phyloP scores from a whole-genome alignment of 2,113 vertebrate genomes.

The Cynoglossus semilaevis region DNA sequence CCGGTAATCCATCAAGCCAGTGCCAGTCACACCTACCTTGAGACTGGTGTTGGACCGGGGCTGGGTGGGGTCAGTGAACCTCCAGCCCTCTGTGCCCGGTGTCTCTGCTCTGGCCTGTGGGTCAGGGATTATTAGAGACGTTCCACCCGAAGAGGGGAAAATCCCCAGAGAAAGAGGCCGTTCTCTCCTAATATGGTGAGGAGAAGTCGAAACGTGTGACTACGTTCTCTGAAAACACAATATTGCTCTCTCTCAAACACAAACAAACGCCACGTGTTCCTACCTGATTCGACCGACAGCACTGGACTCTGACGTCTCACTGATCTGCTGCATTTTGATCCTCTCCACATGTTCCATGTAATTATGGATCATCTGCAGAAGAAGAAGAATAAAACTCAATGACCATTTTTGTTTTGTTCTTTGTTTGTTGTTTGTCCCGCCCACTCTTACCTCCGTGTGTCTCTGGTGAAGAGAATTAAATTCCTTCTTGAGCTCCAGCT shows the following conservation, averaged over 20 bases:
- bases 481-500: conserved; percentile 95
- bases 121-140: conserved; percentile 79
- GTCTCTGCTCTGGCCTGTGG: conserved; percentile 80
- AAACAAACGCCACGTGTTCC: background rate
- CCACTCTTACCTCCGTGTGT: conserved; percentile 87
- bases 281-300: conserved; percentile 65
- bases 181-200: conserved; percentile 80
- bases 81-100: conserved; percentile 86
- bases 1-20: no score
- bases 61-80: conserved; percentile 84
- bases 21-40: conserved; percentile 80
- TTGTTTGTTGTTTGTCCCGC: background rate
- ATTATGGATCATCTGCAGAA: conserved; percentile 94
- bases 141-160: conserved; percentile 81
- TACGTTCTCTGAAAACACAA: background rate
- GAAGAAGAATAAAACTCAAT: background rate
- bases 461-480: conserved; percentile 94
- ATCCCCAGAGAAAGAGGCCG: conserved; percentile 93
- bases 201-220: background rate
- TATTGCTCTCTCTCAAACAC: no score
- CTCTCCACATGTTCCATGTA: conserved; percentile 97
- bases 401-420: background rate
- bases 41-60: conserved; percentile 88
- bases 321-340: conserved; percentile 90
- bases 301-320: conserved; percentile 64